Base-by-base conservation (phyloP, 2,888 invertebrate species). In the Cyclophora albipunctata region DNA sequence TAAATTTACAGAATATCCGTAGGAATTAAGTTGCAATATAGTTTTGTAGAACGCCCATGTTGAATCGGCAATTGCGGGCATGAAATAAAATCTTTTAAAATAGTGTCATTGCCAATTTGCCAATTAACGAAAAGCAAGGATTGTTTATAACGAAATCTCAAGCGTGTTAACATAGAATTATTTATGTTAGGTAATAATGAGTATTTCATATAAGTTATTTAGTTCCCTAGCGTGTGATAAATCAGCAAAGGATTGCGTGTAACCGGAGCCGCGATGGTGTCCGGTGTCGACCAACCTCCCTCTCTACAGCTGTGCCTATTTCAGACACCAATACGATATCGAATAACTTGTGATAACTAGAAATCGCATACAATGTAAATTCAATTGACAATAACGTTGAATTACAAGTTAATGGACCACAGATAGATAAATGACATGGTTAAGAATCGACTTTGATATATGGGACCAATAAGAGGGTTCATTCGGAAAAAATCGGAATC, bases 171-270 rank as follows among this genome's bases (percentile, higher is more conserved):
- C 20, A 20, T 20, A 20, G 20, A 20, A 20, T 20, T 20, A 20
- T 20, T 20, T 20, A 20, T 20, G 20, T 20, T 20, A 20, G 20
- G 20, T 20, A 20, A 47, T 2, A 4, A 3, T 42, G 42, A 42
- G 20, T 42, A 42, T 42, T 42, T 42, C 7, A 42, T 42, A 42
- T 7, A 7, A 42, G 7, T 42, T 7, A 7, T 42, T 51, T 64
- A 73, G 68, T 70, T 67, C 63, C 61, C 67, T 62, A 64, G 62
- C 64, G 57, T 66, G 73, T 71, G 70, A 71, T 72, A 68, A 61
- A 72, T 69, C 64, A 68, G 64, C 67, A 69, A 73, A 73, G 67
- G 69, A 78, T 77, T 81, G 82, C 73, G 77, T 83, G 85, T 75
- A 84, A 86, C 70, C 66, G 55, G 78, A 86, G 64, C 69, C 62